Percentiles rank a stretch among this genome's conserved stretches.
Conservation (phyloP, 2,797 vertebrate genomes). For the Epinephelus coioides region DNA sequence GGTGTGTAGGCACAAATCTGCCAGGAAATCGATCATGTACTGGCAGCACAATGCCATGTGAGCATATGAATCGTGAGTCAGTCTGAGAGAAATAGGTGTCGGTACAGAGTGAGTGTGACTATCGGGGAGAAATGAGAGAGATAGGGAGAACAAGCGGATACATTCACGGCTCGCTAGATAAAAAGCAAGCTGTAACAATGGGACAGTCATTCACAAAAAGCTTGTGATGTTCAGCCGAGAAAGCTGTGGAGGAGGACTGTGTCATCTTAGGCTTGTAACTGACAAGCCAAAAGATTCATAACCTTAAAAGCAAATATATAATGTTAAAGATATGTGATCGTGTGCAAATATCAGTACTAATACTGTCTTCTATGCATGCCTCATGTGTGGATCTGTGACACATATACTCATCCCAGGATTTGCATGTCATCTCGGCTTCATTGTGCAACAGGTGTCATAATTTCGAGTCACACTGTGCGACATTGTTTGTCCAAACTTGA, state of each 20-base stretch:
- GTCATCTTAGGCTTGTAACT: constrained; percentile 53
- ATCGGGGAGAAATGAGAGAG: constrained; percentile 53
- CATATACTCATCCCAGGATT: background rate
- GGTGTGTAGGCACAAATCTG: constrained; percentile 56
- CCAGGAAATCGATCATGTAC: constrained; percentile 65
- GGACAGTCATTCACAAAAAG: constrained; percentile 72
- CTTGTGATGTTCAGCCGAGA: constrained; percentile 75
- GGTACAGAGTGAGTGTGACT: constrained; percentile 57
- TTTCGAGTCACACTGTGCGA: background rate
- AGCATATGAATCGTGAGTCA: constrained; percentile 66
- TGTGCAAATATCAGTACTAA: background rate
- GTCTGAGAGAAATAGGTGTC: constrained; percentile 55
- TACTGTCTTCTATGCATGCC: background rate
- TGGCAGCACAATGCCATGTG: constrained; percentile 52
- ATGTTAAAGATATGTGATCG: background rate
- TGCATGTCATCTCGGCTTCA: background rate
- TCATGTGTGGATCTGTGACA: background rate
- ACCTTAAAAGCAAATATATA: background rate
- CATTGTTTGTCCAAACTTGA: background rate
- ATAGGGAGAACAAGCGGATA: constrained; percentile 60
- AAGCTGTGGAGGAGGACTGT: constrained; percentile 58
- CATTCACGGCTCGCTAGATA: constrained; percentile 56
- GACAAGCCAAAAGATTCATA: constrained; percentile 29
- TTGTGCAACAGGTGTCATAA: background rate
- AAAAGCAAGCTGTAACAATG: constrained; percentile 64